Evolutionary conservation across 2,797 vertebrate genomes (phyloP).

Genomic region (Taenioides sp.): DNA sequence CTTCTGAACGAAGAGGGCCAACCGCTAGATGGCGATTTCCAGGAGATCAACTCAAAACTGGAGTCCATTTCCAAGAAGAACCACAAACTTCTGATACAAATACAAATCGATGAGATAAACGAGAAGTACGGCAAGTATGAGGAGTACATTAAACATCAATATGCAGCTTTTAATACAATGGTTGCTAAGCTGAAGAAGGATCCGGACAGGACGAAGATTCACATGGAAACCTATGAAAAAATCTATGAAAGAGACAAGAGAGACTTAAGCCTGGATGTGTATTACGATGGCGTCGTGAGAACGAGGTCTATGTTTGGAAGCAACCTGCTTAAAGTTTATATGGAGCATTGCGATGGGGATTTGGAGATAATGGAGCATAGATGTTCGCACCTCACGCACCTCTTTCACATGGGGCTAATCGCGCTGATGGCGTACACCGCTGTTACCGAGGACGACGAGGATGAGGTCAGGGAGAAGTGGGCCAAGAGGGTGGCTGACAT

Average conservation of each 20-base stretch:
- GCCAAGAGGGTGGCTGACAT: conserved; percentile 66
- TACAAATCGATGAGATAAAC: conserved; percentile 74
- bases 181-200: conserved; percentile 68
- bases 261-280: conserved; percentile 72
- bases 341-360: conserved; percentile 68
- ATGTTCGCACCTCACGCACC: conserved; percentile 75
- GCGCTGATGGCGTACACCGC: conserved; percentile 77
- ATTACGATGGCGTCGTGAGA: conserved; percentile 73
- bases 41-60: conserved; percentile 65
- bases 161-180: conserved; percentile 73
- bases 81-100: conserved; percentile 68
- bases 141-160: conserved; percentile 81
- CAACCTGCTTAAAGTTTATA: conserved; percentile 74
- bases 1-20: conserved; percentile 63
- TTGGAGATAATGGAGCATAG: conserved; percentile 73
- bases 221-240: conserved; percentile 69
- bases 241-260: conserved; percentile 72
- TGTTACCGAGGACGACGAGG: conserved; percentile 77
- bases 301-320: conserved; percentile 60
- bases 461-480: conserved; percentile 75
- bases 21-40: conserved; percentile 71
- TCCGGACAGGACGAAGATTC: conserved; percentile 35
- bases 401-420: conserved; percentile 82
- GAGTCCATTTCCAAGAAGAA: conserved; percentile 78
- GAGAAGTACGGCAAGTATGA: conserved; percentile 78